phyloP scores from a whole-genome alignment of 2,797 vertebrate species.

The Centropyge bicolor region DNA sequence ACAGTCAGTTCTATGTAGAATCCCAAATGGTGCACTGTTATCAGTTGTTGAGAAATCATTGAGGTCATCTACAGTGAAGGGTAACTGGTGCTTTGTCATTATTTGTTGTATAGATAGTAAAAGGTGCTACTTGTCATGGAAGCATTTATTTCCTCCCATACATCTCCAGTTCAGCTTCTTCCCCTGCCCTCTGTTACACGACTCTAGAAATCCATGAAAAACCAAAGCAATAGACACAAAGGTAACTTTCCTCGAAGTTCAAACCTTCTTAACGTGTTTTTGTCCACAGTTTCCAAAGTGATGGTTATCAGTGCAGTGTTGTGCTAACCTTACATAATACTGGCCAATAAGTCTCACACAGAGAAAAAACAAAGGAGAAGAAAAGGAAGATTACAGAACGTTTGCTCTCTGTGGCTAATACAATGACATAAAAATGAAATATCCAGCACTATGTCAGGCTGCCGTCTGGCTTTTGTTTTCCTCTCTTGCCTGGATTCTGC shows the following conservation, averaged over 20 bases:
- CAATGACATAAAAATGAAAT: conserved; percentile 32
- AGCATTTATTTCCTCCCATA: too few relatives aligned
- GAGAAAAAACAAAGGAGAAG: neutral
- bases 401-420: neutral
- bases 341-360: neutral
- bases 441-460: conserved; percentile 24
- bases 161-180: too few relatives aligned
- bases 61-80: too few relatives aligned
- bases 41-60: too few relatives aligned
- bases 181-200: neutral
- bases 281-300: neutral
- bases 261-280: neutral
- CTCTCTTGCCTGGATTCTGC: conserved; percentile 56
- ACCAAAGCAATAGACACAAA: neutral
- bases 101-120: too few relatives aligned
- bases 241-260: too few relatives aligned
- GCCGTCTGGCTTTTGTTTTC: conserved; percentile 56
- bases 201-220: neutral
- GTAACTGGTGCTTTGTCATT: too few relatives aligned
- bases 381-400: neutral
- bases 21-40: too few relatives aligned
- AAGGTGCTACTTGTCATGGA: too few relatives aligned
- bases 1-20: too few relatives aligned
- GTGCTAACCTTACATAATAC: conserved; percentile 3
- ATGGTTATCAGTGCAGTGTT: neutral